Base-by-base conservation (phyloP, 23 tunicate species). In the Aplidium turbinatum region DNA sequence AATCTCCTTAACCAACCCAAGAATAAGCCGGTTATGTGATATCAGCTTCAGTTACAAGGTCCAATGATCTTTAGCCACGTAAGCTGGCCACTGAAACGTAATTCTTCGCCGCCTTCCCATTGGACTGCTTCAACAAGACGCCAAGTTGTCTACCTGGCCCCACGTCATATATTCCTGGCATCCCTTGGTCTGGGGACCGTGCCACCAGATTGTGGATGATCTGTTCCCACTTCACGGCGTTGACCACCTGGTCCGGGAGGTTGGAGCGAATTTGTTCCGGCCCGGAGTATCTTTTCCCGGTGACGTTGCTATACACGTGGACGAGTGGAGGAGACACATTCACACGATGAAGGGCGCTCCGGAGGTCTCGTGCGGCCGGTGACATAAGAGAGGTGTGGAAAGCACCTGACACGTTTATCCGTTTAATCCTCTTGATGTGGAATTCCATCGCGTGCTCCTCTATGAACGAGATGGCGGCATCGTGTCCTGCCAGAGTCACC, bases 201-300 rank as follows among this genome's bases (percentile, higher is more conserved):
- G 75, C 40, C n/a, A 70, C 60, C 70, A 90, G 61, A 11, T 48
- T 31, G 33, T 67, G 78, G 28, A 83, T 78, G 1, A 81, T 90
- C 61, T 79, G 85, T 46, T 90, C 97, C 97, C 97, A 90, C 38
- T 45, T 30, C 3, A 90, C 90, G 1, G 97, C 90, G 27, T 50
- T 54, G 5, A 72, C 55, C 2, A 90, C 64, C 57, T 90, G 97
- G 3, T 53, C 33, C 4, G 81, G 82, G 3, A 90, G 53, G 21
- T 63, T 71, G 7, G 38, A 4, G 4, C 61, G 31, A 72, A 90
- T 90, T 34, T 83, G 82, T 16, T 72, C 18, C 0, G 81, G 11
- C n/a, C 29, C 42, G 1, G 32, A 21, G 46, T 83, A 90, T 16
- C 45, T 54, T 72, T 83, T 78, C 4, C 97, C 97, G 40, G 78